Evolutionary conservation across 2,113 vertebrate genomes (phyloP), one percentile per base, ranked within the genome.

Genomic region (Chaetodon auriga): DNA sequence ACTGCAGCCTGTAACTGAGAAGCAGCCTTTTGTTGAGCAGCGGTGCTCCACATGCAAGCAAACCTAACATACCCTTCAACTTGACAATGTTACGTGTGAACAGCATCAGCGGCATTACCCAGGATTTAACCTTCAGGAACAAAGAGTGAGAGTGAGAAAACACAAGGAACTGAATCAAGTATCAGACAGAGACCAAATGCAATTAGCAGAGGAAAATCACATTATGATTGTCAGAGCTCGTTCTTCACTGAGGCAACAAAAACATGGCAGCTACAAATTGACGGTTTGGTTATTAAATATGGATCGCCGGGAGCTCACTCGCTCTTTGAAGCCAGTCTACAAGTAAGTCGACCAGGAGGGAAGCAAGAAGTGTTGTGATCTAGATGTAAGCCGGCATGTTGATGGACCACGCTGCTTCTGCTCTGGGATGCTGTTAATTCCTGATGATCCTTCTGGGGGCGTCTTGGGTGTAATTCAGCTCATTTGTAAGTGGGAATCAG

Each of bases 1-100:
- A 92, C 97, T 97, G 93, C 97, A 98, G 14, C 97, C 97, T 5
- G 87, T 78, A 11, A 92, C 97, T 97, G 91, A 74, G 60, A 86
- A 43, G 2, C 58, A 41, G 18, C 5, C 60, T 68, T 60, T 62
- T 36, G 75, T 69, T 82, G 0, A 78, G 60, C 66, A 70, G 41
- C 15, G 18, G 6, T 25, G 62, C 46, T 46, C 38, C 1, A 16
- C 9, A 55, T 8, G 38, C 41, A 72, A 46, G 16, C 61, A 57
- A 43, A 78, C 36, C 11, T 19, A 18, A 68, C 3, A 68, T 6
- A 63, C 68, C 38, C 58, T 58, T 49, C n/a, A 69, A 38, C 11
- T 19, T 64, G 14, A 46, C 48, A 18, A 53, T 53, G 15, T 58
- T n/a, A n/a, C n/a, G 36, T 58, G 25, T 12, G 4, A 58, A 77